Evolutionary conservation across 2,113 vertebrate species (phyloP).

Genomic region (Psittacula cyanocephala): DNA sequence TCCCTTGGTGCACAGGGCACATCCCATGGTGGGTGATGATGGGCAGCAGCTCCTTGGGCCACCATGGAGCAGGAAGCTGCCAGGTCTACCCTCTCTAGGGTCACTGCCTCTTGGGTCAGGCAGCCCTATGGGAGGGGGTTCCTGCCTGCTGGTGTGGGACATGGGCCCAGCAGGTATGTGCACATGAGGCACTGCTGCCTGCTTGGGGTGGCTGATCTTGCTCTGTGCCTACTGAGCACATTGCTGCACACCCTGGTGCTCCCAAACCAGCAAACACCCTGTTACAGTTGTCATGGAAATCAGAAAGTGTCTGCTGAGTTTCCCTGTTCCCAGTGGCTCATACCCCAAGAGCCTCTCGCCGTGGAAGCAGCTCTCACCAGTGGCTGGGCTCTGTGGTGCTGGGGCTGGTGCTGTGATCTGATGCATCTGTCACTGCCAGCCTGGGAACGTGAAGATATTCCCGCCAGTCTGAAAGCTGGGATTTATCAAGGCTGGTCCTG

Average conservation of each 20-base stretch:
- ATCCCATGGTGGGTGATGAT: fast-evolving
- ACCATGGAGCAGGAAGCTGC: fast-evolving
- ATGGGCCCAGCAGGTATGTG: fast-evolving
- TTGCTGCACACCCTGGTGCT: neutral
- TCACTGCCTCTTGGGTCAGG: too few species aligned
- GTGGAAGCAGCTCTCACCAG: neutral
- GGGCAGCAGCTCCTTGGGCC: neutral
- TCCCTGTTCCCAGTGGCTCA: neutral
- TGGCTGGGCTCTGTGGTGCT: neutral
- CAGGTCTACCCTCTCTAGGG: fast-evolving
- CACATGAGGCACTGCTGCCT: fast-evolving
- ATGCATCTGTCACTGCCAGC: neutral
- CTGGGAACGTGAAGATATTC: neutral
- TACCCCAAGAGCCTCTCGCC: neutral
- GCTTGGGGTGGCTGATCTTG: neutral
- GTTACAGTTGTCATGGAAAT: neutral
- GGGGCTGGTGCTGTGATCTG: neutral
- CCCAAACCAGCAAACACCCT: neutral
- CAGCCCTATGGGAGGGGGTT: neutral
- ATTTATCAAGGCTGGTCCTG: constrained; percentile 64
- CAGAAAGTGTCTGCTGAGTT: neutral
- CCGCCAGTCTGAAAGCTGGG: constrained; percentile 34
- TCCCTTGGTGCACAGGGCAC: fast-evolving
- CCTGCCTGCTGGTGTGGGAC: fast-evolving
- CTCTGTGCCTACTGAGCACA: fast-evolving